These are phyloP conservation scores for Pogonophryne albipinna DNA, from an alignment of 2,797 vertebrate genomes.

Conservation along the genomic window DNA sequence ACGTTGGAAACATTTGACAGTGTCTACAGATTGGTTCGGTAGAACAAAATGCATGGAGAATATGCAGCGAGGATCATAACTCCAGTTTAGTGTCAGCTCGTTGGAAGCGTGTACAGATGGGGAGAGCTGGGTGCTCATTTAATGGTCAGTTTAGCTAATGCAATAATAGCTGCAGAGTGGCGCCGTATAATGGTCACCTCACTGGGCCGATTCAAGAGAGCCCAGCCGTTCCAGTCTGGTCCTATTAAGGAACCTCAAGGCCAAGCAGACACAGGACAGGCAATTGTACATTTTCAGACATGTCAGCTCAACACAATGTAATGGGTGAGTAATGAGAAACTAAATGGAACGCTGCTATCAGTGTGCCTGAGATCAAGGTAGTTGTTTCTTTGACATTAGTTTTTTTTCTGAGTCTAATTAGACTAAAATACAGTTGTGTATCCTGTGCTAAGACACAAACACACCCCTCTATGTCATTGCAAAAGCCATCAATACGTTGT, in stretches of 20 bases:
- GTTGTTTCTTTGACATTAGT: constrained; percentile 26
- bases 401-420: constrained; percentile 11
- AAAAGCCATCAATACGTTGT: too few relatives aligned
- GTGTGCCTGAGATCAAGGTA: constrained; percentile 10
- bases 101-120: constrained; percentile 70
- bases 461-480: background rate
- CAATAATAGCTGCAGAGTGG: constrained; percentile 74
- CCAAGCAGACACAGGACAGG: constrained; percentile 54
- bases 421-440: background rate
- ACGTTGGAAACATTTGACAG: constrained; percentile 16
- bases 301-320: constrained; percentile 13
- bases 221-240: constrained; percentile 52
- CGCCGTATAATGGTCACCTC: constrained; percentile 71
- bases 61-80: constrained; percentile 26
- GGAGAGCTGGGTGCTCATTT: constrained; percentile 75
- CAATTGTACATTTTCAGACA: constrained; percentile 68
- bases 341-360: constrained; percentile 17
- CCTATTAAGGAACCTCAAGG: constrained; percentile 63
- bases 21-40: constrained; percentile 2
- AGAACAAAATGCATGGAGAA: constrained; percentile 21
- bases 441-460: background rate
- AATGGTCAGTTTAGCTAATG: constrained; percentile 85
- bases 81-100: constrained; percentile 37
- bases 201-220: constrained; percentile 73
- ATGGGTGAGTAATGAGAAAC: constrained; percentile 26